Percentiles rank a stretch among this genome's conserved stretches.
These are phyloP conservation scores for Sanderia malayensis DNA, from an alignment of 30 jellyfish, hydroid and myxozoan species.

Conservation along the genomic window DNA sequence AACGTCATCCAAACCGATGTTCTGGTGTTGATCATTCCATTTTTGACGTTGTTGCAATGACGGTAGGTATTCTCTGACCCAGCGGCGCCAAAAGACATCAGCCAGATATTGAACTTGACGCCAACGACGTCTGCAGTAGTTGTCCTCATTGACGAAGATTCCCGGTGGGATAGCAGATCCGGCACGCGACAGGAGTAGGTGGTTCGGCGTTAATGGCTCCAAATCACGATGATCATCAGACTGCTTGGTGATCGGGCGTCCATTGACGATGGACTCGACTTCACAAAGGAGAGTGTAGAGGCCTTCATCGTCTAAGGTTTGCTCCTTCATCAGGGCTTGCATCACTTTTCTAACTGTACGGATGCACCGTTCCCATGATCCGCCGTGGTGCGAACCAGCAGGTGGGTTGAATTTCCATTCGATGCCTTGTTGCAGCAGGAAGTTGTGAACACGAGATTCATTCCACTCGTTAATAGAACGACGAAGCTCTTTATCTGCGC, in stretches of 20 bases:
- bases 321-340: constrained; percentile 16
- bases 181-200: constrained; percentile 9
- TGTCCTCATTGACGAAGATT: constrained; percentile 5
- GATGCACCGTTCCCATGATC: constrained; percentile 56
- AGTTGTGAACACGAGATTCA: background rate
- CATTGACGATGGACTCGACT: constrained; percentile 31
- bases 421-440: background rate
- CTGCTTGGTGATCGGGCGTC: constrained; percentile 20
- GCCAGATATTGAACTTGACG: constrained; percentile 34
- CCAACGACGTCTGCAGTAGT: constrained; percentile 21
- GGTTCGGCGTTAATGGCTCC: constrained; percentile 39
- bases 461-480: constrained; percentile 15
- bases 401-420: constrained; percentile 57
- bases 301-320: constrained; percentile 26
- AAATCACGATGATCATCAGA: constrained; percentile 11
- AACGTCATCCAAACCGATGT: constrained; percentile 11
- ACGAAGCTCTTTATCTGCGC: too few species aligned
- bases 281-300: constrained; percentile 22
- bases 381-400: constrained; percentile 21
- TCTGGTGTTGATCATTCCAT: constrained; percentile 7
- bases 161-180: constrained; percentile 31
- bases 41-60: constrained; percentile 20
- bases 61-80: constrained; percentile 41
- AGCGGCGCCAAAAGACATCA: constrained; percentile 30
- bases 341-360: constrained; percentile 16